Base-by-base conservation (phyloP, 2,797 vertebrate genomes). In the Brotula barbata region DNA sequence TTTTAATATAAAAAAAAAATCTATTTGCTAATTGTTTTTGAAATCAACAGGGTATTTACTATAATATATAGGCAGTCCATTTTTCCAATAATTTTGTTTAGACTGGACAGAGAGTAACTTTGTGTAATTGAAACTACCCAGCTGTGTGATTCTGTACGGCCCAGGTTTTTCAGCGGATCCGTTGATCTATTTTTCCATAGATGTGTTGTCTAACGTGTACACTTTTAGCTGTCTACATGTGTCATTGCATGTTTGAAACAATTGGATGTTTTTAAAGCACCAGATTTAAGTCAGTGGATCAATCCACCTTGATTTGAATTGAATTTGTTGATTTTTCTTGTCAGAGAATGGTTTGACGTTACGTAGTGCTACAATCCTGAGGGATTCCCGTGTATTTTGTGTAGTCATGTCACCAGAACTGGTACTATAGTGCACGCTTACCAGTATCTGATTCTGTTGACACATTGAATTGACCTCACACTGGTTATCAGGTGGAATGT, bases 1-100 rank as follows among this genome's bases (percentile, higher is more conserved):
- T 98, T 96, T 96, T 95, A 94, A 92, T 96, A 94, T 90, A 83
- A 84, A 56, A 75, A 49, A n/a, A n/a, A 85, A 75, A 49, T 85
- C 85, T 93, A 92, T 92, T 91, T 91, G 88, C 91, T 90, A 86
- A 85, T 89, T 88, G 84, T 86, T 91, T 79, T 84, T 86, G 83
- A 88, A 85, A 85, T 87, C 58, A 90, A 91, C 93, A 93, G 93
- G 93, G 93, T 94, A 89, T 90, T 81, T 91, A 84, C 83, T 84
- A 77, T 81, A 80, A 85, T 86, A 82, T 88, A 87, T 87, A 78
- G 73, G 76, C 85, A 85, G 78, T 89, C 77, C 21, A 3, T 67
- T 84, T 82, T 81, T 84, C 58, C 59, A 83, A 60, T 82, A 43
- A 62, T 78, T 81, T 77, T 80, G 58, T 86, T 73, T 55, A 51